Evolutionary conservation across 2,797 vertebrate genomes (phyloP).

Genomic region (Mycteria americana): DNA sequence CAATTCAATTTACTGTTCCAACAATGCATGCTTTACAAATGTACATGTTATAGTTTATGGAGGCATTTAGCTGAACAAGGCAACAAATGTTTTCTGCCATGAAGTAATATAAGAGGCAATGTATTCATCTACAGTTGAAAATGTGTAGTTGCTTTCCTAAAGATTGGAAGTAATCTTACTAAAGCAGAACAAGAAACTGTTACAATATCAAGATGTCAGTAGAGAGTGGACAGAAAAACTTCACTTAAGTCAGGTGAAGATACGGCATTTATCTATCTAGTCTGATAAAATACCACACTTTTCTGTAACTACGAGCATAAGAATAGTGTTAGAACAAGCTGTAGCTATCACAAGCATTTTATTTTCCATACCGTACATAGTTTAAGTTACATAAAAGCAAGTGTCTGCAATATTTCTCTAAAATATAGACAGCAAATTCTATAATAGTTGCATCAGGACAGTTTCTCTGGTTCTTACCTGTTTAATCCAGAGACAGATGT

Average conservation of each 20-base stretch:
- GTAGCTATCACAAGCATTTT: neutral
- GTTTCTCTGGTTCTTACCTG: slow-evolving; percentile 51
- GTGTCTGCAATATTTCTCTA: neutral
- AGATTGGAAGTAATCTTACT: neutral
- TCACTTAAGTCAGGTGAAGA: neutral
- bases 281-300: neutral
- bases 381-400: neutral
- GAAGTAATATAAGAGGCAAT: neutral
- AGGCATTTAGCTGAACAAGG: neutral
- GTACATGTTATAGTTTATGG: neutral
- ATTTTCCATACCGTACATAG: neutral
- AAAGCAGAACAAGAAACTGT: neutral
- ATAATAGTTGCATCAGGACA: neutral
- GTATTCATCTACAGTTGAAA: neutral
- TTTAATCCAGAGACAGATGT: slow-evolving; percentile 17
- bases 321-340: neutral
- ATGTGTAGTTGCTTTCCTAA: neutral
- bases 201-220: neutral
- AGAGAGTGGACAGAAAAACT: neutral
- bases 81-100: slow-evolving; percentile 9
- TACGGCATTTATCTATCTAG: neutral
- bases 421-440: neutral
- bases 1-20: neutral
- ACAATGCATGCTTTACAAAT: neutral
- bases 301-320: neutral